Evolutionary conservation across 2,113 vertebrate species (phyloP).

Genomic region (Oryctolagus cuniculus): DNA sequence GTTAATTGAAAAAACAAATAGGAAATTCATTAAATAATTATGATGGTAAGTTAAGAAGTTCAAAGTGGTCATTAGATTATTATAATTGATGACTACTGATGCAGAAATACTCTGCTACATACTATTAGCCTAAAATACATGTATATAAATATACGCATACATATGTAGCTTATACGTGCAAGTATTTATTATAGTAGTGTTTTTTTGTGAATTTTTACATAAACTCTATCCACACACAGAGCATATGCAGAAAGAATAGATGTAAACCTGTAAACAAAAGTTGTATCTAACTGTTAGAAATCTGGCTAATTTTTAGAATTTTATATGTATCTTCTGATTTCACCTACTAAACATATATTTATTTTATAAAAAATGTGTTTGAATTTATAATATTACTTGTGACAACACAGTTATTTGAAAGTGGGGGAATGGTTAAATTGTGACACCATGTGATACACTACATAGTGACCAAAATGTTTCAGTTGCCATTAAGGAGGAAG

Average conservation of each 20-base stretch:
- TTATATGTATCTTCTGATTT: constrained; percentile 13
- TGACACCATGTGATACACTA: background rate
- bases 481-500: background rate
- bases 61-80: background rate
- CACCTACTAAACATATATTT: background rate
- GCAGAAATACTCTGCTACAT: background rate
- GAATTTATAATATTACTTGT: background rate
- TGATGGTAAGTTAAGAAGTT: background rate
- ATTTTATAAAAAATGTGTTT: constrained; percentile 4
- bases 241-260: background rate
- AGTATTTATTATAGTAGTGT: background rate
- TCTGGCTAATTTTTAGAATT: background rate
- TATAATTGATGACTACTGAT: background rate
- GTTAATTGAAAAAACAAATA: background rate
- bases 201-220: background rate
- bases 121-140: background rate
- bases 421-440: background rate
- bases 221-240: background rate
- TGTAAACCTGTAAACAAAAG: background rate
- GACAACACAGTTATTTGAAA: background rate
- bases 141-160: background rate
- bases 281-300: background rate
- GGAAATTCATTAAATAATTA: constrained; percentile 37
- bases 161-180: background rate
- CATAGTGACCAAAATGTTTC: background rate